Conservation (phyloP, 2,888 invertebrate species). For the Alcis repandata region DNA sequence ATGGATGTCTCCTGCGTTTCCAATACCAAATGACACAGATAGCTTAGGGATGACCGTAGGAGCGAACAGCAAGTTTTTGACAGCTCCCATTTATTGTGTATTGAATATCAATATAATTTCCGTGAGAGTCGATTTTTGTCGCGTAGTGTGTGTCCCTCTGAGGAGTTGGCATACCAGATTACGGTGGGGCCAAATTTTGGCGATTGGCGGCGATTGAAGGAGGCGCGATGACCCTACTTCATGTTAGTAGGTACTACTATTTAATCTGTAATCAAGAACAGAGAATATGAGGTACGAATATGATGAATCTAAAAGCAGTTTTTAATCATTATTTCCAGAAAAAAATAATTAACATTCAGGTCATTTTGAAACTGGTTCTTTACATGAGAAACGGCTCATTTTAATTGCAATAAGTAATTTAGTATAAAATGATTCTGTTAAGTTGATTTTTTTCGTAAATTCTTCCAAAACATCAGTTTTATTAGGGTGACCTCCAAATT, state of each 20-base stretch:
- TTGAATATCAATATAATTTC: slow-evolving; percentile 87
- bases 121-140: slow-evolving; percentile 85
- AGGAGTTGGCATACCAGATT: slow-evolving; percentile 83
- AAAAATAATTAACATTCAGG: no score
- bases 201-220: slow-evolving; percentile 78
- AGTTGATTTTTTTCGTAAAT: no score
- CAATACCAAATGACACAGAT: slow-evolving; percentile 86
- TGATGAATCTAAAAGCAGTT: no score
- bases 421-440: no score
- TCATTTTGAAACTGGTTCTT: no score
- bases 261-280: background rate
- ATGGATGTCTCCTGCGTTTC: slow-evolving; percentile 74
- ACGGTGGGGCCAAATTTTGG: slow-evolving; percentile 83
- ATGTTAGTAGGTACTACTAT: background rate
- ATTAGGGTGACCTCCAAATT: no score
- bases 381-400: no score
- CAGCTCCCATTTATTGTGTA: slow-evolving; percentile 86
- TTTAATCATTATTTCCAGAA: no score
- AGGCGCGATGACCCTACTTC: slow-evolving; percentile 61
- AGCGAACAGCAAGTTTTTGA: slow-evolving; percentile 87
- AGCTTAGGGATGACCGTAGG: slow-evolving; percentile 87
- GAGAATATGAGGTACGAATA: no score
- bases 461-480: no score
- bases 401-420: no score
- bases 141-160: slow-evolving; percentile 77